These are phyloP conservation scores for Parapsyche elsis DNA, from an alignment of 1,140 invertebrate species.

Conservation along the genomic window DNA sequence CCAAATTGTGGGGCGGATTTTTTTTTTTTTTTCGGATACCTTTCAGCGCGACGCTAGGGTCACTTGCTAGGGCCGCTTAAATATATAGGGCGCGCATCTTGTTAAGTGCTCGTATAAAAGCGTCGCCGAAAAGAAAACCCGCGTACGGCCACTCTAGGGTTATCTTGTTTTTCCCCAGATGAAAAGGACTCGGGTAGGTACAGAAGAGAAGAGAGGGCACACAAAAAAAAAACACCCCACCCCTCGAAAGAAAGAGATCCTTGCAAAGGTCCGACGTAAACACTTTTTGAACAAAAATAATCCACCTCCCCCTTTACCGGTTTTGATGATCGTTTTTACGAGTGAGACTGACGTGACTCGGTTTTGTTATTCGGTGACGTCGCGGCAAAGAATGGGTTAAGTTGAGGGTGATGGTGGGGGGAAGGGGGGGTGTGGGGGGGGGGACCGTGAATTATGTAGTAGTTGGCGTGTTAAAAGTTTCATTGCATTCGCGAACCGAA, in stretches of 20 bases:
- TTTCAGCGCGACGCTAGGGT: slow-evolving; percentile 18
- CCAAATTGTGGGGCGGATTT: slow-evolving; percentile 43
- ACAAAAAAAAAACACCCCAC: background rate
- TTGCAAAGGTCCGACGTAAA: slow-evolving; percentile 22
- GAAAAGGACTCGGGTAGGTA: background rate
- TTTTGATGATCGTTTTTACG: slow-evolving; percentile 38
- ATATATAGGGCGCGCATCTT: slow-evolving; percentile 21
- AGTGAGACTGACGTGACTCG: slow-evolving; percentile 35
- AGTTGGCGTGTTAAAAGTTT: slow-evolving; percentile 30
- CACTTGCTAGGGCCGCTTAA: background rate
- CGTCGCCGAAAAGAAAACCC: slow-evolving; percentile 34
- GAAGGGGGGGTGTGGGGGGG: too few relatives aligned
- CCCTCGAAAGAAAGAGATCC: background rate
- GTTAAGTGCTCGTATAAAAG: slow-evolving; percentile 44
- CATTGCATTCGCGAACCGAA: slow-evolving; percentile 27
- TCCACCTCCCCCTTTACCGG: background rate
- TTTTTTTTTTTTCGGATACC: slow-evolving; percentile 34
- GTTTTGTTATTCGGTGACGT: slow-evolving; percentile 5
- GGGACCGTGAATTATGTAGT: slow-evolving; percentile 19
- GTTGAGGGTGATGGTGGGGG: too few relatives aligned
- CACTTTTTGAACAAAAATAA: slow-evolving; percentile 29
- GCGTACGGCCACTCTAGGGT: background rate
- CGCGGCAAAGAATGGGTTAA: background rate
- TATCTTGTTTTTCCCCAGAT: too few relatives aligned
- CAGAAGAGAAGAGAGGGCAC: background rate